Conservation (phyloP, 2,888 invertebrate species). For the Cryptus viduatorius region DNA sequence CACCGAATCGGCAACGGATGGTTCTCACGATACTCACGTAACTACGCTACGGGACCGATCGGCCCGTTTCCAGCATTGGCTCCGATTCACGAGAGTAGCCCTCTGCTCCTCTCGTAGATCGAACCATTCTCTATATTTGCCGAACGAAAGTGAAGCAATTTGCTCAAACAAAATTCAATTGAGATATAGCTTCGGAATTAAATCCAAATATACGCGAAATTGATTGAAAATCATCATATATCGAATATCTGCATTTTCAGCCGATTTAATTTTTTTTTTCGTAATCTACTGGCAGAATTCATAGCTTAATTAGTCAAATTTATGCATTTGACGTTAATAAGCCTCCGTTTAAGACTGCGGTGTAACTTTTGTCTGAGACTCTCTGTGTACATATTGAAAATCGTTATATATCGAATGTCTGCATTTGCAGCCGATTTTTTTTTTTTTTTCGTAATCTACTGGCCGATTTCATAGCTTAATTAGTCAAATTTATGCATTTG, state of each 20-base stretch:
- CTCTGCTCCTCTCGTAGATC: background rate
- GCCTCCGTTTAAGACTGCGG: background rate
- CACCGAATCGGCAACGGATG: slow-evolving; percentile 50
- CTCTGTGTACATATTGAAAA: slow-evolving; percentile 14
- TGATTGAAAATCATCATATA: background rate
- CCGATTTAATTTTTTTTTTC: background rate
- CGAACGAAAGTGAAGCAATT: slow-evolving; percentile 39
- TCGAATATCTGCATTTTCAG: background rate
- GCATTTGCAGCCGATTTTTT: no score
- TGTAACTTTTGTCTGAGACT: slow-evolving; percentile 21
- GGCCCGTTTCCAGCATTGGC: slow-evolving; percentile 51
- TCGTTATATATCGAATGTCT: no score
- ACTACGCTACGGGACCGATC: slow-evolving; percentile 3
- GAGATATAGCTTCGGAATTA: background rate
- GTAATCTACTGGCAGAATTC: background rate
- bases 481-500: no score
- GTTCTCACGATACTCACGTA: slow-evolving; percentile 50
- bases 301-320: background rate
- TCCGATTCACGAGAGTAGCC: slow-evolving; percentile 21
- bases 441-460: no score
- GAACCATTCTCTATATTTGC: slow-evolving; percentile 27
- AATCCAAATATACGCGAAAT: slow-evolving; percentile 6
- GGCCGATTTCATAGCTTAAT: no score
- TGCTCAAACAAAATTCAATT: slow-evolving; percentile 50
- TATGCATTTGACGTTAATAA: background rate